These are phyloP conservation scores for Cephalopholis sonnerati DNA, from an alignment of 2,113 vertebrate genomes.

Conservation along the genomic window DNA sequence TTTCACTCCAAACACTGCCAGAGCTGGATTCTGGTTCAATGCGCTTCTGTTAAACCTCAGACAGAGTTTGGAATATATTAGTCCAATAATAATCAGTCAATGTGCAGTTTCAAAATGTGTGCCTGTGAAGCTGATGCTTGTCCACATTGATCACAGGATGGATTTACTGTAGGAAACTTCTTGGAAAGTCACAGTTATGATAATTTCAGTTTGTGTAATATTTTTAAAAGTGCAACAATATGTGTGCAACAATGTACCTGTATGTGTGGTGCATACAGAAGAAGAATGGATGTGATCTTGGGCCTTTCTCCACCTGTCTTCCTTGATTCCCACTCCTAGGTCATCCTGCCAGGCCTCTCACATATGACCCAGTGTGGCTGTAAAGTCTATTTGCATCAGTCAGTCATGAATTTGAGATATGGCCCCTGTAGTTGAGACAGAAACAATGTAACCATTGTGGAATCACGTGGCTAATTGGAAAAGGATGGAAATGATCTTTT, in stretches of 20 bases:
- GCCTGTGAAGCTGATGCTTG: background rate
- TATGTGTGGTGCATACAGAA: background rate
- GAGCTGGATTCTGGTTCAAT: background rate
- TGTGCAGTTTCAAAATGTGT: background rate
- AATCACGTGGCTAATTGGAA: too few species aligned
- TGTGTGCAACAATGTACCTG: too few species aligned
- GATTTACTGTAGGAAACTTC: background rate
- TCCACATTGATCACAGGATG: background rate
- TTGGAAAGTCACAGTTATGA: background rate
- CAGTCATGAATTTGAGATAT: too few species aligned
- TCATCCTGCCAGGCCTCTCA: too few species aligned
- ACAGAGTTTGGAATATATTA: background rate
- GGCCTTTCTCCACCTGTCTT: background rate
- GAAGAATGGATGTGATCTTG: background rate
- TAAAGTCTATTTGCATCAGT: too few species aligned
- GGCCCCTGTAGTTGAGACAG: too few species aligned
- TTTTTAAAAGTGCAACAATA: background rate
- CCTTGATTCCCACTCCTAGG: too few species aligned
- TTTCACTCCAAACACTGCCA: background rate
- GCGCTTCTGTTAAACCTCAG: background rate
- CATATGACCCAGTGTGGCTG: too few species aligned
- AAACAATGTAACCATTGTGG: too few species aligned
- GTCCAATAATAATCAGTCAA: background rate
- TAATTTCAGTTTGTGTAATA: too few species aligned
- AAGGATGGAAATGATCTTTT: too few species aligned